Conservation (phyloP, 1,140 invertebrate genomes). For the Drepana arcuata region DNA sequence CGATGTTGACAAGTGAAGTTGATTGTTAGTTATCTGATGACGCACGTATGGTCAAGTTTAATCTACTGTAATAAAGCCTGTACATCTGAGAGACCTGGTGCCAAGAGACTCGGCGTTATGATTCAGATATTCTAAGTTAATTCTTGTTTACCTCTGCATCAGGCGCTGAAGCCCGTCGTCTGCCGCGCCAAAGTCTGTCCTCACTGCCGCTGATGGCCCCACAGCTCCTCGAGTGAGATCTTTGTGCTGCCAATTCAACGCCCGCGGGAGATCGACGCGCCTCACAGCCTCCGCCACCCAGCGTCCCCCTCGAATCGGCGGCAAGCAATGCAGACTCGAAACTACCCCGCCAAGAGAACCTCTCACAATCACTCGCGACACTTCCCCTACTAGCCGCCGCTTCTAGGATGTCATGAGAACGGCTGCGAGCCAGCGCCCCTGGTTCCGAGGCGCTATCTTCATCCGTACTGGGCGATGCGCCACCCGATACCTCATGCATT, state of each 20-base stretch:
- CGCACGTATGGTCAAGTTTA: no score
- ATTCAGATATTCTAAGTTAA: no score
- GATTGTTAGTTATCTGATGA: no score
- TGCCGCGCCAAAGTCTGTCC: constrained; percentile 59
- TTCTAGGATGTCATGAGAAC: constrained; percentile 83
- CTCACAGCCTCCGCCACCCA: constrained; percentile 80
- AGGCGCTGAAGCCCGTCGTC: constrained; percentile 69
- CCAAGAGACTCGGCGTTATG: no score
- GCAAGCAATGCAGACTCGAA: constrained; percentile 90
- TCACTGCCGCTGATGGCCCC: constrained; percentile 85
- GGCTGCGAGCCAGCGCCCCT: constrained; percentile 71
- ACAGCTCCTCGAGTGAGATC: constrained; percentile 84
- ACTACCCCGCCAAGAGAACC: constrained; percentile 91
- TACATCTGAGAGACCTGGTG: no score
- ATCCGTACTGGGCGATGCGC: constrained; percentile 85
- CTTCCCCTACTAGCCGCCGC: constrained; percentile 76
- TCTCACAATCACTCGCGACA: constrained; percentile 88
- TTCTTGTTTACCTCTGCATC: constrained; percentile 60
- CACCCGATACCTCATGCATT: constrained; percentile 92
- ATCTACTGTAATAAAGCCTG: no score
- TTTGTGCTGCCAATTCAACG: constrained; percentile 82
- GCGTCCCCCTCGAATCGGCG: constrained; percentile 83
- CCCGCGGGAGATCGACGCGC: constrained; percentile 85
- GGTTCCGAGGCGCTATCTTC: constrained; percentile 80
- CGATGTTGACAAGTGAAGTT: no score